Evolutionary conservation across 1,140 invertebrate species (phyloP), one percentile per base, ranked within the genome.

Genomic region (Hormaphis cornu): DNA sequence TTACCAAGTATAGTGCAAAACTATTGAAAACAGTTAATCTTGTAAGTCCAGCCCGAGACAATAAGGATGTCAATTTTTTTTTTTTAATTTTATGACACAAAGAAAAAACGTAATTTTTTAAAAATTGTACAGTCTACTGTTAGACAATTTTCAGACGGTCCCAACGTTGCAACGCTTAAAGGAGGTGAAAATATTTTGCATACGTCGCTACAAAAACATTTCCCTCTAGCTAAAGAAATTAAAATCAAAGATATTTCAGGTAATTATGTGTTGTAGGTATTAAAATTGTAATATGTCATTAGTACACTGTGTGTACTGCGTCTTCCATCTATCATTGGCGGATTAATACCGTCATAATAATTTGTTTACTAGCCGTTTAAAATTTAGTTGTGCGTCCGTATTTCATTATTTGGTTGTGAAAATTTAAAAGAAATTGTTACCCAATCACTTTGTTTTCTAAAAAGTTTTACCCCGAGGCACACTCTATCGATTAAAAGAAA

Each of bases 231-330:
- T 35, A 81, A 83, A 40, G 77, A 80, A 70, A 83, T 90, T 48
- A 81, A 85, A 77, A 86, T 90, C 1, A 80, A 82, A 54, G 89
- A 90, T 77, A 85, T 90, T 33, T 90, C 88, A 71, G 61, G 61
- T 66, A 50, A 66, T 18, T 30, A 40, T 37, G 4, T 24, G 4
- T 42, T 42, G n/a, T n/a, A n/a, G n/a, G n/a, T n/a, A n/a, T n/a
- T n/a, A n/a, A n/a, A n/a, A 16, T 12, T 2, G n/a, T 42, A n/a
- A n/a, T n/a, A 42, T n/a, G 6, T 2, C 16, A 12, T 42, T 42
- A 1, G 16, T 42, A n/a, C 2, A 42, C 2, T 42, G 12, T 42
- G n/a, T n/a, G n/a, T n/a, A n/a, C n/a, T n/a, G n/a, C 9, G 30
- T 9, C 30, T 33, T 33, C 30, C 30, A n/a, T n/a, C n/a, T n/a